Evolutionary conservation across 1,140 invertebrate species (phyloP), one percentile per base, ranked within the genome.

Genomic region (Streblospio benedicti): DNA sequence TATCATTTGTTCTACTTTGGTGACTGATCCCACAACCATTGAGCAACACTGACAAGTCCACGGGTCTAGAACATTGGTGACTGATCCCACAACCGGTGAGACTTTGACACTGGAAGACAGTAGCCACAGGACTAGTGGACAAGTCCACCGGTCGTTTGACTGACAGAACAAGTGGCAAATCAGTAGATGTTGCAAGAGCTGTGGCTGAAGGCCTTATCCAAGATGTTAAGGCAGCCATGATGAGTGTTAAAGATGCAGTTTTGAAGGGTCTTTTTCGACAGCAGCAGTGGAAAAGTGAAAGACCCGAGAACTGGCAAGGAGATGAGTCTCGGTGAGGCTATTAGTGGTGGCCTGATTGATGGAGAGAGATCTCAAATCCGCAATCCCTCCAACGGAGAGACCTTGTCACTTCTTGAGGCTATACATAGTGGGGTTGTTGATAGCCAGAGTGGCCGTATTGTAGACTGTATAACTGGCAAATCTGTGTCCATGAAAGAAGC

Each of bases 401-500:
- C 85, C 82, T 28, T 91, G 9, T 62, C 64, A 27, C 77, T 93
- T 2, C 80, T 82, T 59, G 88, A 93, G 74, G 88, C 89, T 14
- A 81, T 95, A 23, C 83, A 86, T 64, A 76, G 80, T 27, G 86
- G 87, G 4, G 80, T 87, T 62, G 78, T 95, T 20, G 38, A 62
- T 25, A 82, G 85, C 63, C 80, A 81, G 16, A 85, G 82, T 18
- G 85, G 85, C 25, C 76, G 82, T 28, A 91, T 92, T 76, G 91
- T 3, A 83, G 84, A 59, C 53, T n/a, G 44, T 28, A 86, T 87
- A 71, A 87, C 87, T 73, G 90, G 87, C 3, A 87, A 93, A 59
- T 93, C 93, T n/a, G n/a, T 65, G 90, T 86, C 50, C 91, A 86
- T 71, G 87, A 93, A 18, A 53, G 1, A 32, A 32, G 51, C 31